phyloP scores from a whole-genome alignment of 2,888 invertebrate species.

The Iphiclides podalirius region DNA sequence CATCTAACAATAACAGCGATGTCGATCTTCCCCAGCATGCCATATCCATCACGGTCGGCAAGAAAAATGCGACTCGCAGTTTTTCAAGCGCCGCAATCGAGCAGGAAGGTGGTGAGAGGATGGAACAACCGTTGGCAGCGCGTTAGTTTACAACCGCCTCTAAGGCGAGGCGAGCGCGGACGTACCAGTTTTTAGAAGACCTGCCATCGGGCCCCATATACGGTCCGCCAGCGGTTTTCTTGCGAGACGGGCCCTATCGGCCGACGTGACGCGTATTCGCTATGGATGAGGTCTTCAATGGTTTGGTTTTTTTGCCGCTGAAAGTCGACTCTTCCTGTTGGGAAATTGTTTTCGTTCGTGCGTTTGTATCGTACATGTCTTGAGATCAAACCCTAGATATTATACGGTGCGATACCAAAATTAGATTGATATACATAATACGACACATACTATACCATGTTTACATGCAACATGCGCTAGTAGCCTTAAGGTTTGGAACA shows the following conservation, averaged over 20 bases:
- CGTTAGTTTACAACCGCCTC: slow-evolving; percentile 22
- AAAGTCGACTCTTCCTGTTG: slow-evolving; percentile 18
- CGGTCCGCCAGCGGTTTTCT: slow-evolving; percentile 28
- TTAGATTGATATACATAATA: too few relatives aligned
- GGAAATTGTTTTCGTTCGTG: slow-evolving; percentile 9
- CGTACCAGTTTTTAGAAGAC: slow-evolving; percentile 42
- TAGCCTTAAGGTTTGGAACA: too few relatives aligned
- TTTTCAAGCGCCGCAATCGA: slow-evolving; percentile 19
- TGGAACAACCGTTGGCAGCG: slow-evolving; percentile 22
- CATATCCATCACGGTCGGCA: slow-evolving; percentile 22
- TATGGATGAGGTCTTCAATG: slow-evolving; percentile 25
- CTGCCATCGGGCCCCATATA: slow-evolving; percentile 35
- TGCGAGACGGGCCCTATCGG: slow-evolving; percentile 17
- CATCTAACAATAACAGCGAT: slow-evolving; percentile 14
- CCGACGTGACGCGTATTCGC: slow-evolving; percentile 18
- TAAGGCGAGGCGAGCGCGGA: slow-evolving; percentile 18
- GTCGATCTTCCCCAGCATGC: slow-evolving; percentile 17
- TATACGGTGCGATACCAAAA: too few relatives aligned
- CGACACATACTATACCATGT: too few relatives aligned
- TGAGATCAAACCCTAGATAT: too few relatives aligned
- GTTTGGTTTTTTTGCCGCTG: slow-evolving; percentile 14
- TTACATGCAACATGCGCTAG: too few relatives aligned
- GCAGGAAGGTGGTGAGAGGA: slow-evolving; percentile 21
- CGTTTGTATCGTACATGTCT: neutral
- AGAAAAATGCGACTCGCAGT: slow-evolving; percentile 20